A percentile compares a stretch with the other conserved stretches of the same genome.
Evolutionary conservation across 1,140 invertebrate genomes (phyloP).

Genomic region (Nilaparvata lugens): DNA sequence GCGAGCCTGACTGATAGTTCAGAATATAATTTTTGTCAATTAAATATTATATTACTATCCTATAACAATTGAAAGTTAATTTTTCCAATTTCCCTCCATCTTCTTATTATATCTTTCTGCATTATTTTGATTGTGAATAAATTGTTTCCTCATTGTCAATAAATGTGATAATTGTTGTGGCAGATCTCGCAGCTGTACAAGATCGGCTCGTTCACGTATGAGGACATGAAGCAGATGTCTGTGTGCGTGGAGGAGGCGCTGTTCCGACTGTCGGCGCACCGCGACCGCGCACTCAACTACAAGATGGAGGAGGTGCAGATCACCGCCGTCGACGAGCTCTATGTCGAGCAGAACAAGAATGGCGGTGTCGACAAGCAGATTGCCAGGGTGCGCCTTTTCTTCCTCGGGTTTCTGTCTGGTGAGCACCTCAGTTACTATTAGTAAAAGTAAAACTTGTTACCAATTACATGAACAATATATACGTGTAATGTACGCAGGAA

Average conservation of each 20-base stretch:
- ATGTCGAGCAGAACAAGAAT: constrained; percentile 82
- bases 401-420: constrained; percentile 84
- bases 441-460: too few relatives aligned
- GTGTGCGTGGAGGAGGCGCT: constrained; percentile 81
- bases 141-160: background rate
- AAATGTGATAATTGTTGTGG: constrained; percentile 11
- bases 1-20: too few relatives aligned
- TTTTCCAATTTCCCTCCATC: too few relatives aligned
- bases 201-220: constrained; percentile 79
- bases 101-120: too few relatives aligned
- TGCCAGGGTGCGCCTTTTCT: constrained; percentile 89
- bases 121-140: background rate
- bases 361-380: constrained; percentile 85
- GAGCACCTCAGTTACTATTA: constrained; percentile 18
- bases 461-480: too few relatives aligned
- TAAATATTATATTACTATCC: too few relatives aligned
- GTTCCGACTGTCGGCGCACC: constrained; percentile 70
- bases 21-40: too few relatives aligned
- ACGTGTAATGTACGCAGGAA: too few relatives aligned
- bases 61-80: too few relatives aligned
- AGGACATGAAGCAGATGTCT: constrained; percentile 88
- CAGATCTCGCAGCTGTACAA: constrained; percentile 94
- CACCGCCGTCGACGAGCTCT: constrained; percentile 92
- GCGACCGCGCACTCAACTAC: constrained; percentile 85
- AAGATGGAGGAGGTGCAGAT: constrained; percentile 98